Percentiles rank a stretch among this genome's conserved stretches.
Conservation (phyloP, 2,888 invertebrate genomes). For the Pachliopta kotzebuea region DNA sequence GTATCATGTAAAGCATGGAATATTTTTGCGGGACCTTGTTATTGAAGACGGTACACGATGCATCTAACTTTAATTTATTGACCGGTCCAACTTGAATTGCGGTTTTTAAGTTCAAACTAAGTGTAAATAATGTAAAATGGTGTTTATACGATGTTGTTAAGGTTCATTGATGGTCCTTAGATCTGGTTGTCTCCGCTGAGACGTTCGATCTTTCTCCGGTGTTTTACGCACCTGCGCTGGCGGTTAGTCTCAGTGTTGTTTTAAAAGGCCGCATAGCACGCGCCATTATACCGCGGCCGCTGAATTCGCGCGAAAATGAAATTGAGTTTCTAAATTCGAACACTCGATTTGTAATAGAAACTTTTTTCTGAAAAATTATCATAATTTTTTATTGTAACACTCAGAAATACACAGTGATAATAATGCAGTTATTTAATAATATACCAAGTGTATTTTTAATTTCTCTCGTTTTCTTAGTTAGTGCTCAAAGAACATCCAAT, state of each 20-base stretch:
- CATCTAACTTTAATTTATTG: constrained; percentile 25
- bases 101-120: neutral
- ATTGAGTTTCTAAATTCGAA: constrained; percentile 57
- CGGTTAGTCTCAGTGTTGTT: constrained; percentile 53
- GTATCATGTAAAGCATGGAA: neutral
- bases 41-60: constrained; percentile 11
- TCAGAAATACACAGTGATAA: constrained; percentile 32
- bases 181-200: constrained; percentile 2
- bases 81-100: constrained; percentile 22
- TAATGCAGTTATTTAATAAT: constrained; percentile 60
- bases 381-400: constrained; percentile 30
- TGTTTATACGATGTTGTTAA: constrained; percentile 22
- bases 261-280: constrained; percentile 64
- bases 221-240: constrained; percentile 39
- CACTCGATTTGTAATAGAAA: constrained; percentile 31
- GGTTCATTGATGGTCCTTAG: constrained; percentile 16
- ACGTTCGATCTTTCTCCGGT: constrained; percentile 36
- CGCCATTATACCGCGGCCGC: constrained; percentile 51
- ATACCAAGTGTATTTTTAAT: constrained; percentile 66
- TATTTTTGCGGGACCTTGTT: constrained; percentile 16
- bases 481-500: constrained; percentile 66
- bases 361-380: constrained; percentile 9
- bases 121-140: constrained; percentile 16
- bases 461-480: constrained; percentile 64
- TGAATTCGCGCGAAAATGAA: constrained; percentile 63